Evolutionary conservation across 2,797 vertebrate species (phyloP).

Genomic region (Chrosomus eos): DNA sequence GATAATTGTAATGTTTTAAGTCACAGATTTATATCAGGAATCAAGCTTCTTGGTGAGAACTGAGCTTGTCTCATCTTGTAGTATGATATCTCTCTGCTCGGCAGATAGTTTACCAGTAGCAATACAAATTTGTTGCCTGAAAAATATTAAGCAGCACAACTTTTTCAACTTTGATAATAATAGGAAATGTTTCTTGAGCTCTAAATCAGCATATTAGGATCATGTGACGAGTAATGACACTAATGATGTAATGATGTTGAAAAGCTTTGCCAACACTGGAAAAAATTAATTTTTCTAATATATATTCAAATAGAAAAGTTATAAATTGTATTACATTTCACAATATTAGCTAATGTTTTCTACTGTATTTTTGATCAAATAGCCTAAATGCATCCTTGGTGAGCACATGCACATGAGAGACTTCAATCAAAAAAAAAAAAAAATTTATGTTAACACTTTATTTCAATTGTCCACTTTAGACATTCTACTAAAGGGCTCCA

Average conservation of each 20-base stretch:
- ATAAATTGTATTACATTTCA: background rate
- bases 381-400: background rate
- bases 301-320: background rate
- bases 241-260: background rate
- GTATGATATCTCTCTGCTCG: background rate
- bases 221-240: background rate
- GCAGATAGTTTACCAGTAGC: background rate
- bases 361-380: background rate
- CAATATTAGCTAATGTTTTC: background rate
- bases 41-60: background rate
- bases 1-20: constrained; percentile 17
- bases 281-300: background rate
- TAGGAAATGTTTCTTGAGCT: background rate
- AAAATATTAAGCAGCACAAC: background rate
- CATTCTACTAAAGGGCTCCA: too few species aligned
- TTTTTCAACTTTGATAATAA: background rate
- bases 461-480: background rate
- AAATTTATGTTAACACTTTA: background rate
- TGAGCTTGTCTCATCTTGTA: constrained; percentile 28
- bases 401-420: background rate
- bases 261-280: background rate
- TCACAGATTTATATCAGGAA: constrained; percentile 3
- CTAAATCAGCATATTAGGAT: background rate
- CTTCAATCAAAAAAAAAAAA: background rate
- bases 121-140: background rate